These are phyloP conservation scores for Scelioninae gen. 1 DNA, from an alignment of 2,888 invertebrate species.

Conservation along the genomic window DNA sequence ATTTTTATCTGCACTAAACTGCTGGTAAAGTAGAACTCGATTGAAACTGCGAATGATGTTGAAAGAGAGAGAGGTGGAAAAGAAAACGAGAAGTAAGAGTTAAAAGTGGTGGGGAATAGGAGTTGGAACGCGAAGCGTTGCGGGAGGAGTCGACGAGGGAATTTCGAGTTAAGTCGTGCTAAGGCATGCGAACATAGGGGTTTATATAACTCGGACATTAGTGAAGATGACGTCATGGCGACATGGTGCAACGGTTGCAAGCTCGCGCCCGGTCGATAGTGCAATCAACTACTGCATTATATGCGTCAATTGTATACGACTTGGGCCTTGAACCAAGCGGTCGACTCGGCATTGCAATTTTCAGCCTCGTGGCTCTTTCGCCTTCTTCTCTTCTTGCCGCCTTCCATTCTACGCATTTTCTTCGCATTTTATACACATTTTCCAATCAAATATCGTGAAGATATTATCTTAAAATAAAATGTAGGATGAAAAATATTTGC, in stretches of 20 bases:
- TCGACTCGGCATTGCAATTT: slow-evolving; percentile 77
- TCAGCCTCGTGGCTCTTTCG: slow-evolving; percentile 69
- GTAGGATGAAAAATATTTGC: neutral
- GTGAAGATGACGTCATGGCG: slow-evolving; percentile 79
- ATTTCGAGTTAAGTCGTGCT: slow-evolving; percentile 60
- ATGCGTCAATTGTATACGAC: slow-evolving; percentile 72
- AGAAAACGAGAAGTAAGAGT: slow-evolving; percentile 50
- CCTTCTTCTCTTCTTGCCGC: slow-evolving; percentile 43
- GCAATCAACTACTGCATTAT: slow-evolving; percentile 70
- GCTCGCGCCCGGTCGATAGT: slow-evolving; percentile 68
- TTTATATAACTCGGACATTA: slow-evolving; percentile 82
- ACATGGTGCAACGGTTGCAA: slow-evolving; percentile 74
- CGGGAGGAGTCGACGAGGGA: slow-evolving; percentile 59
- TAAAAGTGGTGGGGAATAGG: slow-evolving; percentile 39
- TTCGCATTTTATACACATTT: slow-evolving; percentile 47
- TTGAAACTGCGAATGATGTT: slow-evolving; percentile 13
- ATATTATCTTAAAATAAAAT: slow-evolving; percentile 15
- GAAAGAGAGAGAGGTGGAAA: slow-evolving; percentile 1
- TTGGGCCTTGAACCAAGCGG: slow-evolving; percentile 78
- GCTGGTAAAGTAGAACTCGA: slow-evolving; percentile 5
- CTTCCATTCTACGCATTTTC: slow-evolving; percentile 54
- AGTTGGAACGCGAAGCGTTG: slow-evolving; percentile 46
- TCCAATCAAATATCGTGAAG: slow-evolving; percentile 32
- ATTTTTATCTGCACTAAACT: too few species aligned
- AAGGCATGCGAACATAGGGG: slow-evolving; percentile 76